Percentiles rank a stretch among this genome's conserved stretches.
Conservation (phyloP, 2,888 invertebrate species). For the Cynaeus angustus region DNA sequence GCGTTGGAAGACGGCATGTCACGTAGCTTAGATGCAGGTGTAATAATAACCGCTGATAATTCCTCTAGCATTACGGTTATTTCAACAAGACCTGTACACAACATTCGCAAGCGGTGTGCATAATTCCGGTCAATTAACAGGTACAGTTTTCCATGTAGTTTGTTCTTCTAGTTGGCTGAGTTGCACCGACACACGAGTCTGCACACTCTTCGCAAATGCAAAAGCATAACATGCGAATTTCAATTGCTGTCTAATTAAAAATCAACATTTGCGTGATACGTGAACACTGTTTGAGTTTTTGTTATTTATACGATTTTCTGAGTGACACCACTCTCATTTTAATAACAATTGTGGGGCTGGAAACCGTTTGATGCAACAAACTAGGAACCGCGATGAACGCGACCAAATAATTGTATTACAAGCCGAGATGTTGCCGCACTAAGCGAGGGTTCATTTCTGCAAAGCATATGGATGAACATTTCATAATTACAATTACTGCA, state of each 20-base stretch:
- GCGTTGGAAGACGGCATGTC: conserved; percentile 13
- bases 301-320: too few relatives aligned
- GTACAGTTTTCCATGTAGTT: conserved; percentile 17
- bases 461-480: conserved; percentile 34
- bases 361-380: conserved; percentile 12
- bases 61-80: conserved; percentile 49
- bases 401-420: conserved; percentile 27
- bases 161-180: conserved; percentile 42
- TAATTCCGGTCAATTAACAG: conserved; percentile 43
- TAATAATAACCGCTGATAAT: conserved; percentile 47
- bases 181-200: conserved; percentile 17
- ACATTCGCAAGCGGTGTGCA: conserved; percentile 39
- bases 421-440: conserved; percentile 32
- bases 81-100: conserved; percentile 42
- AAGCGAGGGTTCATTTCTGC: conserved; percentile 19
- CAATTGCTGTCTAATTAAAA: conserved; percentile 46
- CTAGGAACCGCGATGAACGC: conserved; percentile 5
- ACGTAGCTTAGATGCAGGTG: conserved; percentile 44
- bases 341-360: conserved; percentile 5
- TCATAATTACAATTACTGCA: conserved; percentile 39
- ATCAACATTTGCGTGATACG: conserved; percentile 47
- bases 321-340: background rate
- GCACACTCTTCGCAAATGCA: conserved; percentile 14
- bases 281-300: conserved; percentile 24
- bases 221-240: conserved; percentile 42